These are phyloP conservation scores for Oplegnathus fasciatus DNA, from an alignment of 2,113 vertebrate species.

Conservation along the genomic window DNA sequence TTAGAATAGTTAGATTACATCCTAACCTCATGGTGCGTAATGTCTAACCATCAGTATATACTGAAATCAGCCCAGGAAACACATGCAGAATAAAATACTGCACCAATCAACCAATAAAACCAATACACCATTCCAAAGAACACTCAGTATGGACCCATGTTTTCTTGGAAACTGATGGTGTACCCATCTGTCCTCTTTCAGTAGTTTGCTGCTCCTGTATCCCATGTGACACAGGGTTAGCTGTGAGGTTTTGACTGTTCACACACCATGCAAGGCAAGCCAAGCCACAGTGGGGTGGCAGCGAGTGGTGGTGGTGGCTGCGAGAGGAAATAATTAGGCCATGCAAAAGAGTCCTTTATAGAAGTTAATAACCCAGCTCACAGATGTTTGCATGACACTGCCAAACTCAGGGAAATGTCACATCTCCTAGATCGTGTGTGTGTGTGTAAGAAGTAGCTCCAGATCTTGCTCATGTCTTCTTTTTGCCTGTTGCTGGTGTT, in stretches of 20 bases:
- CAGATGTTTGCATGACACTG: slow-evolving; percentile 53
- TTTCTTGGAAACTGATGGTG: slow-evolving; percentile 49
- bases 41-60: slow-evolving; percentile 7
- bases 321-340: slow-evolving; percentile 60
- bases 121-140: slow-evolving; percentile 4
- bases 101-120: slow-evolving; percentile 36
- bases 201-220: slow-evolving; percentile 13
- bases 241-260: slow-evolving; percentile 38
- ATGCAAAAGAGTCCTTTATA: slow-evolving; percentile 48
- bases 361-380: slow-evolving; percentile 43
- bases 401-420: slow-evolving; percentile 36
- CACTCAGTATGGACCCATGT: slow-evolving; percentile 7
- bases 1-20: slow-evolving; percentile 12
- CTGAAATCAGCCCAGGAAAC: slow-evolving; percentile 26
- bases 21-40: neutral
- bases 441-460: neutral
- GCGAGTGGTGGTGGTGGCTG: slow-evolving; percentile 20
- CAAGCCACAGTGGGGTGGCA: slow-evolving; percentile 58
- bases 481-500: too few relatives aligned
- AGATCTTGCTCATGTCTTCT: too few relatives aligned
- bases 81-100: slow-evolving; percentile 7
- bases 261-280: slow-evolving; percentile 12
- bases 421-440: slow-evolving; percentile 2
- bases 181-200: slow-evolving; percentile 26
- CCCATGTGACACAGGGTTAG: slow-evolving; percentile 28